Evolutionary conservation across 2,113 vertebrate species (phyloP), one percentile per base, ranked within the genome.

Genomic region (Calyptomena viridis): DNA sequence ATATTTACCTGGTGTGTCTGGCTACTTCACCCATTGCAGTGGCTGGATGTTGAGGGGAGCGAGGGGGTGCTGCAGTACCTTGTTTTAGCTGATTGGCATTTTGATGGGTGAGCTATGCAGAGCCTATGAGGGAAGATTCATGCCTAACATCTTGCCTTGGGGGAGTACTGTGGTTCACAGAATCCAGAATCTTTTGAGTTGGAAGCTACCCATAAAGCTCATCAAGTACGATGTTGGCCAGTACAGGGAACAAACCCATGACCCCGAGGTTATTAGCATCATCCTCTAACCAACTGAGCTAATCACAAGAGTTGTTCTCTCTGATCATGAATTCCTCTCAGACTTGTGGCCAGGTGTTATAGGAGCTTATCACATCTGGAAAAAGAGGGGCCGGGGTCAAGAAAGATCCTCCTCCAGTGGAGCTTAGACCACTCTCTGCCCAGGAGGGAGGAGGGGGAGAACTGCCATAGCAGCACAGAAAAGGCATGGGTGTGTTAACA

Each of bases 11-110:
- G 68, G 17, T 0, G 0, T 37, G 55, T 79, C 85, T 1, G 6
- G n/a, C 37, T 87, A 1, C 37, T 1, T 3, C 14, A 24, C 5
- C 24, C 0, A 0, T 53, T 46, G 42, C 0, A 0, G 23, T 42
- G 74, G n/a, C 28, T 66, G 37, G 20, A 14, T 71, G 66, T 14
- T 0, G 0, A 28, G 17, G 22, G 18, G 3, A 14, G 9, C 11
- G 52, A 9, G 2, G 9, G 1, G 22, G 56, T 5, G 5, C 30
- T 76, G 49, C 44, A 27, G 3, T 17, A 1, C 4, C 14, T 59
- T 2, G 0, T 35, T 42, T 56, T 7, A 47, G 17, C 28, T 27
- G 7, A 3, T 12, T 12, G 12, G 0, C 19, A 1, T 81, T 93
- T 53, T 2, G 2, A 31, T 44, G 28, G 33, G 53, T 40, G 33